These are phyloP conservation scores for Porites lobata DNA, from an alignment of 92 coral and sea anemone genomes.

Conservation along the genomic window DNA sequence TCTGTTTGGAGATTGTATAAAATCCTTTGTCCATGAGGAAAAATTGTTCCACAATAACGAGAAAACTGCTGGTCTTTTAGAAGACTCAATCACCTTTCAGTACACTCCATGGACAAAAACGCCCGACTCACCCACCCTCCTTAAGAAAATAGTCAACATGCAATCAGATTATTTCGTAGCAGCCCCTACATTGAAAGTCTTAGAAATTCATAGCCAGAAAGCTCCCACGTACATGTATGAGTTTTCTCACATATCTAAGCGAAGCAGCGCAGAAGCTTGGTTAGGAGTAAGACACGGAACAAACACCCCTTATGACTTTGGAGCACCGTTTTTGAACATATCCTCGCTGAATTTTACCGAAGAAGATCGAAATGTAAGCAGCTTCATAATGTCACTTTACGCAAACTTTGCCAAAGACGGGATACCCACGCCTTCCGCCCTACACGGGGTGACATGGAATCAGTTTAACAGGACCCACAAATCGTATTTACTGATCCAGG, in stretches of 20 bases:
- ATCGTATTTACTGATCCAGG: slow-evolving; percentile 58
- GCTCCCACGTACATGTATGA: slow-evolving; percentile 69
- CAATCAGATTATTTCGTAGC: slow-evolving; percentile 71
- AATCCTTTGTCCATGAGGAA: neutral
- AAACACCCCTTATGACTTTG: slow-evolving; percentile 75
- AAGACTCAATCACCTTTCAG: slow-evolving; percentile 78
- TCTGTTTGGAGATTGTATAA: slow-evolving; percentile 35
- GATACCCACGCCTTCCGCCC: slow-evolving; percentile 60
- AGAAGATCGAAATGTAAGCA: slow-evolving; percentile 73
- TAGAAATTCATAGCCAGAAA: slow-evolving; percentile 55
- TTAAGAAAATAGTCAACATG: slow-evolving; percentile 49
- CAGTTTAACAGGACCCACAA: slow-evolving; percentile 46
- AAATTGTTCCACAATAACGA: neutral
- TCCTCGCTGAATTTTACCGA: slow-evolving; percentile 37
- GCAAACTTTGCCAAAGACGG: slow-evolving; percentile 76
- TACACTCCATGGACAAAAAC: slow-evolving; percentile 76
- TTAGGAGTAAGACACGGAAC: slow-evolving; percentile 63
- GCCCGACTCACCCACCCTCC: slow-evolving; percentile 56
- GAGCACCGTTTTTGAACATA: slow-evolving; percentile 68
- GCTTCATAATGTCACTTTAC: slow-evolving; percentile 66
- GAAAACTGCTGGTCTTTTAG: slow-evolving; percentile 41
- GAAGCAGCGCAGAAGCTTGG: slow-evolving; percentile 25
- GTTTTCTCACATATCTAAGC: slow-evolving; percentile 60
- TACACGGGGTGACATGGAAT: slow-evolving; percentile 65
- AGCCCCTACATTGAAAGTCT: slow-evolving; percentile 73